Evolutionary conservation across 2,888 invertebrate species (phyloP), one percentile per base, ranked within the genome.

Genomic region (Rotaria macrura): DNA sequence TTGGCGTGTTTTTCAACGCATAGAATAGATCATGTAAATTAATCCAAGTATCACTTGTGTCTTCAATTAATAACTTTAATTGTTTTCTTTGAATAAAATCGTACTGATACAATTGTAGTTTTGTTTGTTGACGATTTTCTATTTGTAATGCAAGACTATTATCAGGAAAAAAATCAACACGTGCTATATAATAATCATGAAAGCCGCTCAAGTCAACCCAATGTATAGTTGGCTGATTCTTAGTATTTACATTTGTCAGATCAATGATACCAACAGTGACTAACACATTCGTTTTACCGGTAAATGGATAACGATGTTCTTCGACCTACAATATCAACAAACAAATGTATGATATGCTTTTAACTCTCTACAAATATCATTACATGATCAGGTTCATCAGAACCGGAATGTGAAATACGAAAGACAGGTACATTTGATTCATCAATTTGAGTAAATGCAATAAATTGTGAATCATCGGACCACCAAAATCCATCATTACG

Each of bases 21-120:
- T 79, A 79, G 25, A 79, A 79, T 79, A 79, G n/a, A 79, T 79
- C n/a, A 43, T 79, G 79, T n/a, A 79, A 43, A 43, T 79, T 79
- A 43, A 79, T 79, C 79, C 79, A 79, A 43, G 4, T 5, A n/a
- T 79, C 12, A 79, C 79, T 79, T 3, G 2, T 79, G 10, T 79
- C 79, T 79, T 79, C 79, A 25, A 79, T 25, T 43, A 79, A 79
- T 79, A 40, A n/a, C n/a, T 79, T 79, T 43, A 79, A 25, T 43
- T 17, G 0, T 38, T 40, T 25, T 79, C 20, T 40, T 4, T 43
- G 43, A 17, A 40, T 7, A 29, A 65, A 12, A 79, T 79, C 79
- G 43, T 79, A 79, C 25, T 43, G 79, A 43, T n/a, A 79, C 43
- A 79, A 79, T 43, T 79, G 7, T 79, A 79, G 43, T 12, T 34